These are phyloP conservation scores for Drosophila pseudoobscura DNA, from an alignment of 1,140 invertebrate genomes.

Conservation along the genomic window DNA sequence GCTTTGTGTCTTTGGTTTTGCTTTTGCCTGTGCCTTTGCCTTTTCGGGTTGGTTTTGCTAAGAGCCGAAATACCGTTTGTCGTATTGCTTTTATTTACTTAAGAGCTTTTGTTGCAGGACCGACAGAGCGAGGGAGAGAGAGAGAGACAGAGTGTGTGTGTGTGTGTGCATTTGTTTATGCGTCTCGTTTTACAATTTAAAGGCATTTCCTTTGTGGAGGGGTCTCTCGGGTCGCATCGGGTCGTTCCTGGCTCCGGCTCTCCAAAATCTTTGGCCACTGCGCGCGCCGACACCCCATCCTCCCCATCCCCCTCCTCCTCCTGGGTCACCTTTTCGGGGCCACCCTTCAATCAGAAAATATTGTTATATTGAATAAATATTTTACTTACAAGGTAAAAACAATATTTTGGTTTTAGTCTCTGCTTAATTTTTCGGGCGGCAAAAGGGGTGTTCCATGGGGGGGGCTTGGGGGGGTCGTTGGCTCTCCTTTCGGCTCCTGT, in stretches of 20 bases:
- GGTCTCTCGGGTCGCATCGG: constrained; percentile 4
- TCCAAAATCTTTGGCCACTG: constrained; percentile 42
- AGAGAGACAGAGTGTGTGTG: constrained; percentile 26
- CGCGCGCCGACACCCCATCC: constrained; percentile 35
- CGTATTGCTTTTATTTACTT: constrained; percentile 70
- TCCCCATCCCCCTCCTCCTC: constrained; percentile 1
- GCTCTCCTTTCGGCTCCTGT: constrained; percentile 27
- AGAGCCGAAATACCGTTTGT: constrained; percentile 32
- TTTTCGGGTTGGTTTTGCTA: constrained; percentile 26
- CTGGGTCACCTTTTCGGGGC: constrained; percentile 5
- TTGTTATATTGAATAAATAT: constrained; percentile 80
- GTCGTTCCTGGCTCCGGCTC: neutral
- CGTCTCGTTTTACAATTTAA: constrained; percentile 81
- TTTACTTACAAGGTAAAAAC: constrained; percentile 79
- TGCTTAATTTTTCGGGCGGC: constrained; percentile 55
- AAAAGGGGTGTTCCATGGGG: no score
- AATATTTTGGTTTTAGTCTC: constrained; percentile 78
- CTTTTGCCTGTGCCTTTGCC: constrained; percentile 32
- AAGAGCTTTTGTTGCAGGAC: constrained; percentile 50
- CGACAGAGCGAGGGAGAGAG: no score
- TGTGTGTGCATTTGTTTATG: constrained; percentile 74
- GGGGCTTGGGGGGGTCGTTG: neutral
- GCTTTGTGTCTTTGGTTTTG: constrained; percentile 31
- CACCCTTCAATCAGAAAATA: constrained; percentile 51
- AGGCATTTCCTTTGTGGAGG: constrained; percentile 69